A percentile compares a stretch with the other conserved stretches of the same genome.
These are phyloP conservation scores for Hylaea fasciaria DNA, from an alignment of 2,888 invertebrate species.

Conservation along the genomic window DNA sequence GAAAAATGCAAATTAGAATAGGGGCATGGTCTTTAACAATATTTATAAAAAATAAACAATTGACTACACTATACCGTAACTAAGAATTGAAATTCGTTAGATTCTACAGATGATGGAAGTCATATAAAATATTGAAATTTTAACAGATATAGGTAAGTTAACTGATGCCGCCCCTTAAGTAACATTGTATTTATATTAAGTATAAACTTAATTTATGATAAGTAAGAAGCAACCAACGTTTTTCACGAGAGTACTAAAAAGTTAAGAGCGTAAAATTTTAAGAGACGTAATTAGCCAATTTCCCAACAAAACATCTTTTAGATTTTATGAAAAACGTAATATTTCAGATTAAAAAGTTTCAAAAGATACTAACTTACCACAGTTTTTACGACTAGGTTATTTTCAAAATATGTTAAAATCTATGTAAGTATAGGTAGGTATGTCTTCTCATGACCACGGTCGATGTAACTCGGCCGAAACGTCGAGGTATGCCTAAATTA, in stretches of 20 bases:
- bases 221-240: neutral
- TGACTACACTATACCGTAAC: too few species aligned
- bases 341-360: too few species aligned
- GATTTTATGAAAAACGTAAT: neutral
- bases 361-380: too few species aligned
- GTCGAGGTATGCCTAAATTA: too few species aligned
- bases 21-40: constrained; percentile 40
- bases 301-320: neutral
- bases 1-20: constrained; percentile 64
- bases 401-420: too few species aligned
- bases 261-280: constrained; percentile 4
- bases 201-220: too few species aligned
- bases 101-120: neutral
- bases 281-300: neutral
- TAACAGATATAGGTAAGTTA: constrained; percentile 76
- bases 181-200: neutral
- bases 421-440: too few species aligned
- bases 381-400: too few species aligned
- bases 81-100: neutral
- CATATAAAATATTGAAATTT: constrained; percentile 41
- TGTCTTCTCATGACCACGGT: too few species aligned
- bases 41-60: too few species aligned
- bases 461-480: too few species aligned
- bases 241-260: neutral
- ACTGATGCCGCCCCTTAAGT: constrained; percentile 64